Conservation (phyloP, 2,797 vertebrate genomes). For the Sebastes itinus region DNA sequence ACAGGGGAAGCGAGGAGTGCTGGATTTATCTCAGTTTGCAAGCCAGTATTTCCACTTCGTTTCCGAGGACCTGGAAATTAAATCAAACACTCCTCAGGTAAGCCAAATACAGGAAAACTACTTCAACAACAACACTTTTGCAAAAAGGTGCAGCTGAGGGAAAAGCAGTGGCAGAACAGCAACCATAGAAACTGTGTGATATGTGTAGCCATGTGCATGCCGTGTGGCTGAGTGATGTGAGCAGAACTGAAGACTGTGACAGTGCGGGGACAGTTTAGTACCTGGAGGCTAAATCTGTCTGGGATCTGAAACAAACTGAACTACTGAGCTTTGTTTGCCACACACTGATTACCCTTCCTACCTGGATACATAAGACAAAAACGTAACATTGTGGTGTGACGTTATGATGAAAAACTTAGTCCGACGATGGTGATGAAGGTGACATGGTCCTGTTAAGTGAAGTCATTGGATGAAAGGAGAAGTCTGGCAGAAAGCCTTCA, state of each 20-base stretch:
- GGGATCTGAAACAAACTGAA: background rate
- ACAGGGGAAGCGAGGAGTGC: constrained; percentile 78
- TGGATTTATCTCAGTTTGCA: constrained; percentile 78
- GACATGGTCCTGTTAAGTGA: constrained; percentile 13
- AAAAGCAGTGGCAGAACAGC: constrained; percentile 55
- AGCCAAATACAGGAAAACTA: constrained; percentile 42
- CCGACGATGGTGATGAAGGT: constrained; percentile 18
- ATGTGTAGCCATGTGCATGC: constrained; percentile 52
- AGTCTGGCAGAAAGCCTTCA: background rate
- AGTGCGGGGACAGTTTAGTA: background rate
- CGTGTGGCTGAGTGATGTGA: constrained; percentile 19
- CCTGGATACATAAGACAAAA: background rate
- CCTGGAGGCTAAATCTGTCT: background rate
- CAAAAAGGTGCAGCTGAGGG: constrained; percentile 42
- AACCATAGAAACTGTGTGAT: constrained; percentile 37
- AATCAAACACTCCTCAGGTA: constrained; percentile 81
- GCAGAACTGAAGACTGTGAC: constrained; percentile 12
- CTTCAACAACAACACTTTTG: constrained; percentile 36
- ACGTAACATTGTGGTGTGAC: background rate
- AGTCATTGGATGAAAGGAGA: background rate
- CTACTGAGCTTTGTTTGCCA: background rate
- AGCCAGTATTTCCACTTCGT: constrained; percentile 73
- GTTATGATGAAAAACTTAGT: constrained; percentile 1
- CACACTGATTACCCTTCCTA: background rate
- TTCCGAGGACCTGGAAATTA: constrained; percentile 80